phyloP scores from a whole-genome alignment of 2,888 invertebrate genomes.

The Drosophila aldrichi region DNA sequence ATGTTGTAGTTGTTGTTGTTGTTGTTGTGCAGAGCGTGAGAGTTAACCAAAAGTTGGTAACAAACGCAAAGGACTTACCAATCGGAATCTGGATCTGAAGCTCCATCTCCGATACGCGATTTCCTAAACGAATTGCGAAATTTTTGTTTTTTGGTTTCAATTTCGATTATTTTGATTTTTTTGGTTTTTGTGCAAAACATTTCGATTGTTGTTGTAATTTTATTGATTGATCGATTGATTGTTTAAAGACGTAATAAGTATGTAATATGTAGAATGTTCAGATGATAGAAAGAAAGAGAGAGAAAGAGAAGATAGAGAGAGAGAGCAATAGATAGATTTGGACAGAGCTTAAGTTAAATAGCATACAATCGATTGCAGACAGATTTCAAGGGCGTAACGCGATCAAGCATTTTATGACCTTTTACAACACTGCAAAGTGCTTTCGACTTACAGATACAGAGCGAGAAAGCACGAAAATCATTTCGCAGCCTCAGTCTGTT shows the following conservation, averaged over 20 bases:
- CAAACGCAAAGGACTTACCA: constrained; percentile 80
- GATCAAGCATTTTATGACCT: background rate
- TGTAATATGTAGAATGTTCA: constrained; percentile 20
- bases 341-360: constrained; percentile 1
- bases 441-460: constrained; percentile 3
- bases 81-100: constrained; percentile 84
- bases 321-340: background rate
- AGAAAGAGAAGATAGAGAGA: constrained; percentile 14
- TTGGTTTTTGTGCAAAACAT: constrained; percentile 16
- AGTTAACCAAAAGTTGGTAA: constrained; percentile 48
- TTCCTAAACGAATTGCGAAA: constrained; percentile 83
- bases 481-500: background rate
- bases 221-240: constrained; percentile 24
- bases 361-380: background rate
- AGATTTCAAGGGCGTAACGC: constrained; percentile 5
- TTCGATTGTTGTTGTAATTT: constrained; percentile 36
- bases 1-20: background rate
- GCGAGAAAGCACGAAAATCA: no score
- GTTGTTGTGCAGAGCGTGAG: constrained; percentile 42
- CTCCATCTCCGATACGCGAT: constrained; percentile 84
- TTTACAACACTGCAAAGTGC: constrained; percentile 10
- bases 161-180: constrained; percentile 17
- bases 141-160: constrained; percentile 39
- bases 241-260: constrained; percentile 4
- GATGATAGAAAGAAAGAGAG: constrained; percentile 9